Base-by-base conservation (phyloP, 2,888 invertebrate species). In the Lithosia quadra region DNA sequence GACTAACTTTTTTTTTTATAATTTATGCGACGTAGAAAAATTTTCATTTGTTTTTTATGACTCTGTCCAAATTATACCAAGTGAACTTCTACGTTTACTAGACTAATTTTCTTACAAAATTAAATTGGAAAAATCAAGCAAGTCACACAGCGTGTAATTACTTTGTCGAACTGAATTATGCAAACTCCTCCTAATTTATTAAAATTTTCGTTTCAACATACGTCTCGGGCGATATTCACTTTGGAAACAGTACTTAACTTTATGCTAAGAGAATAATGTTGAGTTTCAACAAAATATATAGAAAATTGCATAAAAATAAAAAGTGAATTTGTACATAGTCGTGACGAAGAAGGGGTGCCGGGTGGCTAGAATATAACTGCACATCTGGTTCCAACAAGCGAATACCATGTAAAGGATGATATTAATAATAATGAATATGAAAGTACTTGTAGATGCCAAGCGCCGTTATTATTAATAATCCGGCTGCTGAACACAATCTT, bases 71-170 rank as follows among this genome's bases (percentile, higher is more conserved):
- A n/a, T n/a, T n/a, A 8, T 49, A n/a, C 49, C 49, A 1, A 9
- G n/a, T 49, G 28, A n/a, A 49, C 49, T n/a, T n/a, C n/a, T n/a
- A 2, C n/a, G 3, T 28, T 28, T 28, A 28, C 28, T 24, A 15
- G 22, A 24, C 7, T 56, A 56, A 28, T 18, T 56, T 56, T 56
- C 28, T 28, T 11, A 56, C 13, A 56, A 56, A 56, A 24, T 56
- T 8, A 15, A 24, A 55, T 10, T 22, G 53, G 21, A 13, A n/a
- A 56, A 56, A 24, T 56, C 56, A 56, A 56, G 28, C 28, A 5
- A 56, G 24, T 56, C 56, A 56, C 56, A 56, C 7, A 18, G 15
- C 56, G 56, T 24, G 56, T 56, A 28, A 56, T 56, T 56, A 56
- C 28, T 56, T 56, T 28, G 56, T 5, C 56, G 28, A 56, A 56